Evolutionary conservation across 1,140 invertebrate genomes (phyloP), one percentile per base, ranked within the genome.

Genomic region (Nasonia giraulti): DNA sequence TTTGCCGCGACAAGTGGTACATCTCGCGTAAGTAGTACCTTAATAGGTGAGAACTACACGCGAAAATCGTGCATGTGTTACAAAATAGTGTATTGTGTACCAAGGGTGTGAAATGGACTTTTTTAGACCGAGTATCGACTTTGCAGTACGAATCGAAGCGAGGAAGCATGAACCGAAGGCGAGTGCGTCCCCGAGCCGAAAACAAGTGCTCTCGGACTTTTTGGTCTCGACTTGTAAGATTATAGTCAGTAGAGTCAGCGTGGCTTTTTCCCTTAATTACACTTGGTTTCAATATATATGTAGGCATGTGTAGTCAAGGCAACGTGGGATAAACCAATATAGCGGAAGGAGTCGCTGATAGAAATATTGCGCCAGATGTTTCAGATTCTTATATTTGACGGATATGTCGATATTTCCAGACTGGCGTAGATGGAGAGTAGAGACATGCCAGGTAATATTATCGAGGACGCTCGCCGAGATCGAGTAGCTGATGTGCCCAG

Each of bases 371-470:
- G 84, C 86, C 89, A 91, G 88, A 91, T 91, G 90, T 87, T 88
- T 83, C 79, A 80, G 89, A 88, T 91, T 88, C 88, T 89, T 90
- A 90, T 71, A 71, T 90, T 90, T 88, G 90, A 90, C 90, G 88
- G 89, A 88, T 90, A 87, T 90, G 90, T 89, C 89, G 89, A 91
- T 91, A 90, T 90, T 90, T 89, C 87, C 80, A 80, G 87, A 83
- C 79, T 76, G 83, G 80, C 40, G 84, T 77, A 55, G 69, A 85
- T 75, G 75, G 31, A 47, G 76, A 55, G 86, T 83, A 80, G 87
- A 88, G 88, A 89, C 88, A 88, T 81, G 87, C 86, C 86, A 85
- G 83, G 86, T 88, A 89, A 90, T 90, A 90, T 90, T 69, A 87
- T 68, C 83, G 73, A 76, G 85, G 85, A 74, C 83, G 82, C 27